These are phyloP conservation scores for Eunapius fragilis DNA, from an alignment of 37 sponge, comb jelly and placozoan genomes.

Conservation along the genomic window DNA sequence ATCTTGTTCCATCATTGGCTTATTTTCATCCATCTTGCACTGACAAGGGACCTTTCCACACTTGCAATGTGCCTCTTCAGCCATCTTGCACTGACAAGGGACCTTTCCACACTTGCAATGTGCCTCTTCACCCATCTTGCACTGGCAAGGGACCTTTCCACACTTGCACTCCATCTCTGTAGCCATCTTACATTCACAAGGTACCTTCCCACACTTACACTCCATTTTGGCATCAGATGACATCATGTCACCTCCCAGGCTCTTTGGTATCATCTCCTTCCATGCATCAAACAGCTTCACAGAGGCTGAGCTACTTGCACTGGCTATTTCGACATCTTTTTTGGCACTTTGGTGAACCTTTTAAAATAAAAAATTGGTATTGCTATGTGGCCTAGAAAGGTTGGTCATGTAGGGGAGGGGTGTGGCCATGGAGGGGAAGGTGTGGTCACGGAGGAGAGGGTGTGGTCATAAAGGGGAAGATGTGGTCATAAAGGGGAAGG, in stretches of 20 bases:
- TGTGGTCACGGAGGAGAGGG: no score
- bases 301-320: conserved; percentile 2
- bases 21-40: neutral
- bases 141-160: neutral
- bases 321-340: conserved; percentile 69
- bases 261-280: conserved; percentile 30
- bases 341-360: conserved; percentile 68
- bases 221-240: neutral
- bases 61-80: no score
- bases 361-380: neutral
- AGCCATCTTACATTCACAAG: neutral
- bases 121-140: neutral
- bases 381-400: neutral
- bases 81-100: no score
- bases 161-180: neutral
- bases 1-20: neutral
- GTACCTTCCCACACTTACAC: conserved; percentile 4
- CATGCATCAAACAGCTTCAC: conserved; percentile 69
- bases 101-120: neutral
- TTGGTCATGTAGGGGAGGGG: no score
- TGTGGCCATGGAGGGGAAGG: no score
- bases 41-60: neutral
- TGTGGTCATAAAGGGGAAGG: no score
- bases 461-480: no score
- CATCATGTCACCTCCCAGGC: neutral